Base-by-base conservation (phyloP, 2,888 invertebrate species). In the Dascillus cervinus region DNA sequence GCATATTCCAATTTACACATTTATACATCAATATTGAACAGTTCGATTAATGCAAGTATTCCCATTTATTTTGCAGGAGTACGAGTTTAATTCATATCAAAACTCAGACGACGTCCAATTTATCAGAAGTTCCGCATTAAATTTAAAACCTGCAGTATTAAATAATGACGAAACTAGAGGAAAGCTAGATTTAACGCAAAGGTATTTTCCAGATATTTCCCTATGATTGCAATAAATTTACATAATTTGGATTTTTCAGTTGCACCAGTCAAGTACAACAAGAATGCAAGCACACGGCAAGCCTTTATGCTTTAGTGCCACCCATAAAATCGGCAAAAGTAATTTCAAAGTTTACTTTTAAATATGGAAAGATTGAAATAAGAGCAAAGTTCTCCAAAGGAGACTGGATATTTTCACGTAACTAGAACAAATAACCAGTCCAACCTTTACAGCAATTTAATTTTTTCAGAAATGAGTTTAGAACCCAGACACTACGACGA, bases 361-460 rank as follows among this genome's bases (percentile, higher is more conserved):
- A 58, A 28, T 72, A 69, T 41, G 72, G 71, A 23, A 64, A 57
- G 45, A 56, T 73, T 11, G 69, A 71, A 47, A 58, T 73, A 13
- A 62, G 58, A 29, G 73, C 71, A 0, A 70, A 69, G 51, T 58
- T 73, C 29, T 71, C 74, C 1, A 42, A 53, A 21, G 74, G 73
- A 14, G 72, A 73, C 47, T 74, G 73, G 72, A 54, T 74, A 11
- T 69, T 66, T 56, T 71, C 73, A 50, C 67, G 73, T 73, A 53
- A 46, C 36, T 35, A 11, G n/a, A 9, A n/a, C n/a, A n/a, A n/a
- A n/a, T n/a, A n/a, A n/a, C n/a, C n/a, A n/a, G n/a, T n/a, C n/a
- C n/a, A n/a, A n/a, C n/a, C n/a, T n/a, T n/a, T n/a, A n/a, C n/a
- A n/a, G n/a, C n/a, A n/a, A n/a, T n/a, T n/a, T n/a, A n/a, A n/a